Percentiles rank a stretch among this genome's conserved stretches.
Evolutionary conservation across 2,888 invertebrate genomes (phyloP).

Genomic region (Trichogramma dendrolimi): DNA sequence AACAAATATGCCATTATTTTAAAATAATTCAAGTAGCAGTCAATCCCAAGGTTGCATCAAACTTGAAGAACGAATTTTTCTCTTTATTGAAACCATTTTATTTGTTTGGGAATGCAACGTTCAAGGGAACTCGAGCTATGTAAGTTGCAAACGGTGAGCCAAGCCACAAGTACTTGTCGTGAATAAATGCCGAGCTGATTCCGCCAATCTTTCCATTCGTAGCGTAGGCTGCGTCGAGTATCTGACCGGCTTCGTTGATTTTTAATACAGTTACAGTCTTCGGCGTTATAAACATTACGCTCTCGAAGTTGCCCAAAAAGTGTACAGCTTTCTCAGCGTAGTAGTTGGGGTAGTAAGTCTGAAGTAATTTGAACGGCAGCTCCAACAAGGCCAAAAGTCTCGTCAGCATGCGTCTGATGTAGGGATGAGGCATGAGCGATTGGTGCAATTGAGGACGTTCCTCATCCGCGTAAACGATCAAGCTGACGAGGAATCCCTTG

Average conservation of each 20-base stretch:
- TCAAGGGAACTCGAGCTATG: slow-evolving; percentile 62
- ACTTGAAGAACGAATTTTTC: too few species aligned
- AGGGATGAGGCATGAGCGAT: slow-evolving; percentile 61
- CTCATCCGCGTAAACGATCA: slow-evolving; percentile 58
- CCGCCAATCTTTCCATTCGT: slow-evolving; percentile 56
- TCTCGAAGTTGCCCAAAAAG: slow-evolving; percentile 43
- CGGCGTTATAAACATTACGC: slow-evolving; percentile 19
- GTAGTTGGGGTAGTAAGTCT: slow-evolving; percentile 64
- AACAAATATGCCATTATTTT: too few species aligned
- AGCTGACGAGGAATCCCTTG: slow-evolving; percentile 65
- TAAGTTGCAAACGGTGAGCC: slow-evolving; percentile 68
- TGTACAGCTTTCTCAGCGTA: slow-evolving; percentile 62
- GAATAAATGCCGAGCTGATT: slow-evolving; percentile 66
- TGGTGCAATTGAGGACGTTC: slow-evolving; percentile 59
- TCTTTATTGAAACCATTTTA: neutral
- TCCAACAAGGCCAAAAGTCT: slow-evolving; percentile 61
- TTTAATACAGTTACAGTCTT: slow-evolving; percentile 52
- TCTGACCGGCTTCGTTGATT: slow-evolving; percentile 68
- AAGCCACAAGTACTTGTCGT: slow-evolving; percentile 62
- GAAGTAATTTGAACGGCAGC: slow-evolving; percentile 61
- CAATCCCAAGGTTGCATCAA: too few species aligned
- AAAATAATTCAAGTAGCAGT: too few species aligned
- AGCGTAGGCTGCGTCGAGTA: slow-evolving; percentile 66
- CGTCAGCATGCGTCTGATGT: slow-evolving; percentile 62
- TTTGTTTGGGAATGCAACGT: slow-evolving; percentile 48